phyloP scores from a whole-genome alignment of 2,797 vertebrate species.

The Sylvilagus floridanus region DNA sequence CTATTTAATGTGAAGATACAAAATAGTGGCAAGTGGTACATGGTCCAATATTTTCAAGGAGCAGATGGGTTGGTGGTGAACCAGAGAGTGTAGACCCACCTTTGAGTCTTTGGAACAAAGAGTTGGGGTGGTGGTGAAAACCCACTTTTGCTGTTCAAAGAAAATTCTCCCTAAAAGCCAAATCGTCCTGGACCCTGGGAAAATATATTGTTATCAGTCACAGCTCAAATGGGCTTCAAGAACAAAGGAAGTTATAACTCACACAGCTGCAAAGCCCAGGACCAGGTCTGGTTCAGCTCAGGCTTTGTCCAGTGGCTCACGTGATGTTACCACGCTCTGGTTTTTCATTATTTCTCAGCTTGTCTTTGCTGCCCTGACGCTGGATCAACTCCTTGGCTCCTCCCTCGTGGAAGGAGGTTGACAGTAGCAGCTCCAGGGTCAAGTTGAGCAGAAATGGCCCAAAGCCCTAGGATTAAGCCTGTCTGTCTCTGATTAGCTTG shows the following conservation, averaged over 20 bases:
- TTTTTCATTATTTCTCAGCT: neutral
- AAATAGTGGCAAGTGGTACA: neutral
- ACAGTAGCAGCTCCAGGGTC: neutral
- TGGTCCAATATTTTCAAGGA: neutral
- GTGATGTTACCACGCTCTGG: neutral
- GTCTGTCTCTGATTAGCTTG: neutral
- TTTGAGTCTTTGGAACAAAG: neutral
- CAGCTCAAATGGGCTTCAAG: neutral
- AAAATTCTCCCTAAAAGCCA: neutral
- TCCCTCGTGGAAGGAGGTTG: neutral
- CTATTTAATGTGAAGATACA: neutral
- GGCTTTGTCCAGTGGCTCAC: neutral
- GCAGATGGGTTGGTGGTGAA: neutral
- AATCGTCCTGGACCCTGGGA: neutral
- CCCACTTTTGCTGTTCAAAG: neutral
- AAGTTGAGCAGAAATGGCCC: conserved; percentile 16
- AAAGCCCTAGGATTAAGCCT: neutral
- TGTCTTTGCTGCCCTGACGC: neutral
- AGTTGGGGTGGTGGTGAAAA: neutral
- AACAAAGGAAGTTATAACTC: neutral
- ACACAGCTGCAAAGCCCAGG: neutral
- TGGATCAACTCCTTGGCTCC: neutral
- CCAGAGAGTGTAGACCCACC: neutral
- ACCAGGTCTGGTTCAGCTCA: neutral
- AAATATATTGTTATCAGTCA: neutral